Conservation (phyloP, 2,797 vertebrate species). For the Phataginus tricuspis region DNA sequence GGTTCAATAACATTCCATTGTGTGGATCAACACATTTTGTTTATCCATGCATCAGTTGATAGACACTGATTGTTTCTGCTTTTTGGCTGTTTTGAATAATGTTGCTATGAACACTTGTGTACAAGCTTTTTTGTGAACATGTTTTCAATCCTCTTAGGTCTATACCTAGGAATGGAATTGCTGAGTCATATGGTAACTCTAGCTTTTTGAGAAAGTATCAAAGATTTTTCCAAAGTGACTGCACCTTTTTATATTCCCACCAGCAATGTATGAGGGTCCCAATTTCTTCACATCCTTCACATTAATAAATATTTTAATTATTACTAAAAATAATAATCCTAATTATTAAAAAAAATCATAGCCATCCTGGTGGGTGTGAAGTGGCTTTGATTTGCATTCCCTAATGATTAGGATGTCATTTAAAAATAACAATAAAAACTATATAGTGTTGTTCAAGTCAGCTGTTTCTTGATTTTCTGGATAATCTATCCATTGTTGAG, state of each 20-base stretch:
- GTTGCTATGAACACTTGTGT: background rate
- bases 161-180: background rate
- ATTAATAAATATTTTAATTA: too few relatives aligned
- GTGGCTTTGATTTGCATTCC: background rate
- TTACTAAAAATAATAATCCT: too few relatives aligned
- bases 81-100: background rate
- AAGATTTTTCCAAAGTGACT: background rate
- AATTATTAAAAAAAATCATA: background rate
- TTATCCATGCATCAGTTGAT: background rate
- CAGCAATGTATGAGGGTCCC: background rate
- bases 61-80: background rate
- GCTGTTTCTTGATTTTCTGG: background rate
- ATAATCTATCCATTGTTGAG: background rate
- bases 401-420: background rate
- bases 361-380: background rate
- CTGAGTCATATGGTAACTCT: background rate
- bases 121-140: background rate
- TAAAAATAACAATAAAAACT: background rate
- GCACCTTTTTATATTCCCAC: background rate
- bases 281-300: background rate
- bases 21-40: background rate
- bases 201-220: background rate
- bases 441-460: background rate
- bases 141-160: background rate
- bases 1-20: background rate